Conservation (phyloP, 2,888 invertebrate genomes). For the Drosophila testacea region DNA sequence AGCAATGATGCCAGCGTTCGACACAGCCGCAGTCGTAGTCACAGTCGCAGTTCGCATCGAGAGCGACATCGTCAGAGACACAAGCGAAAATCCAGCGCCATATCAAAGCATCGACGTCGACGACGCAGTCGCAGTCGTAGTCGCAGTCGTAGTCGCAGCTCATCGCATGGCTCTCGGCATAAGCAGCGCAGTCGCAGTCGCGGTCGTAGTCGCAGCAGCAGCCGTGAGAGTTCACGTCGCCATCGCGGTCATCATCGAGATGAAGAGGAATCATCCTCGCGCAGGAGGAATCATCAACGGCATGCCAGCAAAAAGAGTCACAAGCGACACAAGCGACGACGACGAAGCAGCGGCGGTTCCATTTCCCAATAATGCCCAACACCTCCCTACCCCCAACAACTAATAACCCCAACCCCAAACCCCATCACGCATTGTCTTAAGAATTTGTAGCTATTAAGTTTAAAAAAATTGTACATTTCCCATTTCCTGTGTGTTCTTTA, state of each 20-base stretch:
- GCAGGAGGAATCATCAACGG: constrained; percentile 27
- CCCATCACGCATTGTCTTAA: constrained; percentile 9
- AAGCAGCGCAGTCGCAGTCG: constrained; percentile 37
- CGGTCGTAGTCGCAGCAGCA: constrained; percentile 41
- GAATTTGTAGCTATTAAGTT: constrained; percentile 28
- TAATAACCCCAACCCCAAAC: too few species aligned
- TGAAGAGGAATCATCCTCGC: constrained; percentile 25
- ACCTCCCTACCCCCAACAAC: too few species aligned
- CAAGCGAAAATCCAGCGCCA: constrained; percentile 41
- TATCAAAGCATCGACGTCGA: constrained; percentile 37
- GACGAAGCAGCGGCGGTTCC: constrained; percentile 54
- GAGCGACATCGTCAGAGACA: constrained; percentile 26
- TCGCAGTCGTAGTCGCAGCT: constrained; percentile 41
- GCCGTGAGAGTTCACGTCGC: constrained; percentile 34
- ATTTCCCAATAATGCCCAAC: constrained; percentile 35
- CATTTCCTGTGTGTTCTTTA: constrained; percentile 7
- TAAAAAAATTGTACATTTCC: constrained; percentile 35
- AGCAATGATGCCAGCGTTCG: constrained; percentile 47
- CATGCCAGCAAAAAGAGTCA: constrained; percentile 59
- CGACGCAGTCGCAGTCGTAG: constrained; percentile 44
- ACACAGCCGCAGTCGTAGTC: constrained; percentile 57
- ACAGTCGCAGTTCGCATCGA: constrained; percentile 22
- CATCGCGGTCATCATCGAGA: constrained; percentile 40
- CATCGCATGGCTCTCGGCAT: constrained; percentile 26
- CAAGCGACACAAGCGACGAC: constrained; percentile 67